Percentiles rank a stretch among this genome's conserved stretches.
Evolutionary conservation across 2,888 invertebrate genomes (phyloP).

Genomic region (Cephus runcator): DNA sequence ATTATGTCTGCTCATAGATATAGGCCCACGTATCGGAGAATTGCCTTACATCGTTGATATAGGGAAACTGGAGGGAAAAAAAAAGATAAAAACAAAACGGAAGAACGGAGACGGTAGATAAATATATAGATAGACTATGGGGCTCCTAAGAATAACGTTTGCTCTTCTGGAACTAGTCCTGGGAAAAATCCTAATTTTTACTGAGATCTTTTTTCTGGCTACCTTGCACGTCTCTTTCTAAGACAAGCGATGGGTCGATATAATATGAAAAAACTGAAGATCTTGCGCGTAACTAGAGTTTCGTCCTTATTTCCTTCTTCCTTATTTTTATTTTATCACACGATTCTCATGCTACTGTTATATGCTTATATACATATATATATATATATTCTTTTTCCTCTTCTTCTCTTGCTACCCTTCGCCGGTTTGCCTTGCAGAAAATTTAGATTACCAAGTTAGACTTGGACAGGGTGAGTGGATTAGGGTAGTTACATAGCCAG

Average conservation of each 20-base stretch:
- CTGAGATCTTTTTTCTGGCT: background rate
- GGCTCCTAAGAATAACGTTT: background rate
- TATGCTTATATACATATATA: background rate
- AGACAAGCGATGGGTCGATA: background rate
- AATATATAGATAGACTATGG: background rate
- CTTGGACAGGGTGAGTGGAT: constrained; percentile 14
- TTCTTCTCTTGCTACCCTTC: constrained; percentile 4
- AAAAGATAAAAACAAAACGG: constrained; percentile 1
- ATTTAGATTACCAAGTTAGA: constrained; percentile 35
- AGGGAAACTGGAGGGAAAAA: background rate
- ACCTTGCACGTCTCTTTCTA: background rate
- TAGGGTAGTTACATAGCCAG: constrained; percentile 11
- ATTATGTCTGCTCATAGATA: constrained; percentile 23
- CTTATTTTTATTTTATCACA: background rate
- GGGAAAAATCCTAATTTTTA: background rate
- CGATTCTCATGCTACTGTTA: background rate
- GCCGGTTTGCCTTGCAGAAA: constrained; percentile 20
- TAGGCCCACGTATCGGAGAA: background rate
- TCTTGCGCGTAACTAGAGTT: background rate
- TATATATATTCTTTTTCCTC: background rate
- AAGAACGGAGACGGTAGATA: background rate
- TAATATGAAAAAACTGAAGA: background rate
- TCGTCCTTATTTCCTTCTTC: background rate
- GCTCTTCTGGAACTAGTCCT: background rate
- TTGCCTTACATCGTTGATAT: background rate